Evolutionary conservation across 1,140 invertebrate species (phyloP).

Genomic region (Leptopilina boulardi): DNA sequence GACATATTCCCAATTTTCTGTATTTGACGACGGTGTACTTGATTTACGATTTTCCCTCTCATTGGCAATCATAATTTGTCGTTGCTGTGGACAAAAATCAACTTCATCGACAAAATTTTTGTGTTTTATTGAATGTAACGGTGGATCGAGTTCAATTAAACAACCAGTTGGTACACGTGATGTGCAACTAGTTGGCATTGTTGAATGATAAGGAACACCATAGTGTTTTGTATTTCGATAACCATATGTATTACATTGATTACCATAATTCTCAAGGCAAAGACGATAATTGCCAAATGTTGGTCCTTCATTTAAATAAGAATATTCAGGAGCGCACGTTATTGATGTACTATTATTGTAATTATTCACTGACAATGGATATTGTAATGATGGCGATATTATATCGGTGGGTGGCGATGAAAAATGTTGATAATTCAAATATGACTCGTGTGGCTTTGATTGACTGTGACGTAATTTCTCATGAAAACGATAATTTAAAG

Average conservation of each 20-base stretch:
- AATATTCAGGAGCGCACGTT: constrained; percentile 54
- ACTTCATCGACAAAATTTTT: constrained; percentile 59
- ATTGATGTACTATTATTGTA: constrained; percentile 61
- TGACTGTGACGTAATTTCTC: constrained; percentile 69
- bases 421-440: constrained; percentile 52
- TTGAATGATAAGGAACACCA: constrained; percentile 28
- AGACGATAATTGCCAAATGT: constrained; percentile 10
- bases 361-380: constrained; percentile 49
- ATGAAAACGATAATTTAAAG: constrained; percentile 72
- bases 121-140: constrained; percentile 63
- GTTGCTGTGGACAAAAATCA: constrained; percentile 52
- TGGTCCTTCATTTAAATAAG: constrained; percentile 51
- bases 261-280: constrained; percentile 46
- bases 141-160: constrained; percentile 83
- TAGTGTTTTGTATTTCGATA: constrained; percentile 32
- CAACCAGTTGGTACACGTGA: constrained; percentile 79
- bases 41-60: constrained; percentile 55
- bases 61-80: too few relatives aligned
- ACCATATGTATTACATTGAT: constrained; percentile 52
- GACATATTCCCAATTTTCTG: constrained; percentile 86
- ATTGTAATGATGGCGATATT: constrained; percentile 37
- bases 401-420: neutral
- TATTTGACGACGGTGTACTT: constrained; percentile 18
- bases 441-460: constrained; percentile 35
- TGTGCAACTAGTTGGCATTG: constrained; percentile 45